phyloP scores from a whole-genome alignment of 2,113 vertebrate species.

The Sakesphorus luctuosus region DNA sequence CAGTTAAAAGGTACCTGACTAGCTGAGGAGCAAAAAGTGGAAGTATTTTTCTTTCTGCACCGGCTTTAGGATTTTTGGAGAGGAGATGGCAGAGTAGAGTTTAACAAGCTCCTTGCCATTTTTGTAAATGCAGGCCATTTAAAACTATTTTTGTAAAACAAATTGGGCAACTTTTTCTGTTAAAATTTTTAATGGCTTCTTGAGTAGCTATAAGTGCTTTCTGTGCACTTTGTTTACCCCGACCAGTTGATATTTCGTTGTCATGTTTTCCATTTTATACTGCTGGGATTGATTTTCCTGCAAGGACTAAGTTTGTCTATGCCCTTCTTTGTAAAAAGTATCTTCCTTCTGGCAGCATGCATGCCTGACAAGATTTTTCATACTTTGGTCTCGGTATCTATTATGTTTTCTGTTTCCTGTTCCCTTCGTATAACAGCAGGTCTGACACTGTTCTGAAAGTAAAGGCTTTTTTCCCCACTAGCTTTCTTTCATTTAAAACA shows the following conservation, averaged over 20 bases:
- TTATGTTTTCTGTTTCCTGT: not conserved
- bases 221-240: not conserved
- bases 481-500: not conserved
- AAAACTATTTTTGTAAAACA: not conserved
- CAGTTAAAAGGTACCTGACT: not conserved
- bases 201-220: not conserved
- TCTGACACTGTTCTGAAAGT: not conserved
- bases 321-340: not conserved
- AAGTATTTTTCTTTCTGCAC: not conserved
- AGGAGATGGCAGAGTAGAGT: not conserved
- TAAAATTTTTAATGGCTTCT: not conserved
- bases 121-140: not conserved
- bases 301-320: not conserved
- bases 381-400: not conserved
- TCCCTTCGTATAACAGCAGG: not conserved
- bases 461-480: not conserved
- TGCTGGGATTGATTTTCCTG: not conserved
- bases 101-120: not conserved
- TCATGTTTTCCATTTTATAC: not conserved
- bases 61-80: not conserved
- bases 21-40: not conserved
- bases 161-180: not conserved
- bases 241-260: not conserved
- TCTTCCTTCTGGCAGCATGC: not conserved
- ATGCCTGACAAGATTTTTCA: not conserved